Conservation (phyloP, 2,113 vertebrate species). For the Myiopsitta monachus region DNA sequence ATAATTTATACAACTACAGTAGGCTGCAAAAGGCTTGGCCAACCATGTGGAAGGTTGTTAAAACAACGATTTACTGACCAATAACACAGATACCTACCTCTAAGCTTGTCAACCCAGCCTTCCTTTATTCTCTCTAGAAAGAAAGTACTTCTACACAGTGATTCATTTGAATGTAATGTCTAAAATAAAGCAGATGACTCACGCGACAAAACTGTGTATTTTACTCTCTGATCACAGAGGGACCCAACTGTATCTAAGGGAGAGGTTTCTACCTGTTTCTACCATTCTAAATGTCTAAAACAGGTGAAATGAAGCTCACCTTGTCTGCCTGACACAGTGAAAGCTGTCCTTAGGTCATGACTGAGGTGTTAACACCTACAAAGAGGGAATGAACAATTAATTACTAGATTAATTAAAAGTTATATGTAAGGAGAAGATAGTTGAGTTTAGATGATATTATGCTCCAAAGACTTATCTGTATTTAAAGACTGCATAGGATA, state of each 20-base stretch:
- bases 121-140: not conserved
- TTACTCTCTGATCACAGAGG: not conserved
- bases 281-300: not conserved
- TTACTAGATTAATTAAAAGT: not conserved
- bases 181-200: not conserved
- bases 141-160: not conserved
- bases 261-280: not conserved
- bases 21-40: not conserved
- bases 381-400: not conserved
- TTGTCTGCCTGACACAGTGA: not conserved
- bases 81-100: not conserved
- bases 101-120: not conserved
- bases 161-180: not conserved
- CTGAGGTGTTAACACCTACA: not conserved
- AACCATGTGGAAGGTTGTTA: not conserved
- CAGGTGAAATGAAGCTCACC: not conserved
- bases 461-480: not conserved
- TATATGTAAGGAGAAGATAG: not conserved
- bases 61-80: slow-evolving; percentile 5
- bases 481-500: not conserved
- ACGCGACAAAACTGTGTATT: not conserved
- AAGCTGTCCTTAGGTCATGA: not conserved
- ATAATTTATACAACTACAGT: not conserved
- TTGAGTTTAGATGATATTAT: not conserved
- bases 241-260: not conserved